phyloP scores from a whole-genome alignment of 2,888 invertebrate species.

The Eledone cirrhosa region DNA sequence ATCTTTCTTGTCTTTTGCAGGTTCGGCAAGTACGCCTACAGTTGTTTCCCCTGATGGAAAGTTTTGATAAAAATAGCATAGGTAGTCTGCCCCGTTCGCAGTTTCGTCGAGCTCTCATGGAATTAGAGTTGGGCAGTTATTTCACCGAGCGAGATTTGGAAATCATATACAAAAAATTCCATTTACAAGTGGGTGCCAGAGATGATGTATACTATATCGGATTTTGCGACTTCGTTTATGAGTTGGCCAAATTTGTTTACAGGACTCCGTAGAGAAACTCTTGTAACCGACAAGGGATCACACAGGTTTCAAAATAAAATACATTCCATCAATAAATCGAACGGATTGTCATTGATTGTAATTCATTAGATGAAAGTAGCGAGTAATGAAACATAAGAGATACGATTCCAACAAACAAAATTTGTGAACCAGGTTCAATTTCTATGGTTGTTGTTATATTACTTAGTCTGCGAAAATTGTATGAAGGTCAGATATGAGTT shows the following conservation, averaged over 20 bases:
- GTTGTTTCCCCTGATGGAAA: conserved; percentile 66
- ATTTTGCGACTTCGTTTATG: conserved; percentile 62
- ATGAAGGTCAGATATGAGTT: no score
- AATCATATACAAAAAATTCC: conserved; percentile 62
- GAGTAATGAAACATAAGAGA: no score
- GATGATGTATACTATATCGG: conserved; percentile 63
- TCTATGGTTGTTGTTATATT: no score
- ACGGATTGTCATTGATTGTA: no score
- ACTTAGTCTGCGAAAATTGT: no score
- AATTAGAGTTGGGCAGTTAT: conserved; percentile 61
- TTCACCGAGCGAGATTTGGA: conserved; percentile 62
- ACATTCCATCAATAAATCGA: no score
- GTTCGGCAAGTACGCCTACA: conserved; percentile 64
- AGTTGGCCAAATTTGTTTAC: conserved; percentile 57
- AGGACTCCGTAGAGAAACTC: conserved; percentile 50
- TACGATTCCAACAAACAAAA: no score
- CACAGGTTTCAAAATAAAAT: no score
- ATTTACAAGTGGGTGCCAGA: conserved; percentile 60
- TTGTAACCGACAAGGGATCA: no score
- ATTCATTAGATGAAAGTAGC: no score
- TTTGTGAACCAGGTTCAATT: no score
- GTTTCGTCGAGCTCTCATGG: conserved; percentile 65
- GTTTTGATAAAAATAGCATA: conserved; percentile 65
- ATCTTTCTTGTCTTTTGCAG: conserved; percentile 41
- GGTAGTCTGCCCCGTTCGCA: conserved; percentile 65